Evolutionary conservation across 2,797 vertebrate genomes (phyloP), one percentile per base, ranked within the genome.

Genomic region (Phataginus tricuspis): DNA sequence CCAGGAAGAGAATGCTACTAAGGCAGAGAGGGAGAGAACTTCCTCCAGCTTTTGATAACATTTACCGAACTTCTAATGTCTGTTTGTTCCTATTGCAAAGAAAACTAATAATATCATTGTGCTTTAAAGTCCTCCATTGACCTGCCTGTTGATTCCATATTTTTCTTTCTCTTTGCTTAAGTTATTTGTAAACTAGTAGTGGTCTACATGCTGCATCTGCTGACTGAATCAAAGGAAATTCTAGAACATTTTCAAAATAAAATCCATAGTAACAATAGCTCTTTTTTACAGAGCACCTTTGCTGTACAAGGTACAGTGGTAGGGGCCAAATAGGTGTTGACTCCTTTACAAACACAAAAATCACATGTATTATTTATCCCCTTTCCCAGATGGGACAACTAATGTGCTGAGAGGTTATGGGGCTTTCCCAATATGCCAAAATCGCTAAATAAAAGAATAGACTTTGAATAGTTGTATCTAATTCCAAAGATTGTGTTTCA

Each of bases 181-280:
- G 5, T 18, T 86, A 93, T 63, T 82, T 80, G 7, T 74, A 87
- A 91, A 74, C 10, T 42, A 16, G 34, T 84, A 14, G 11, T 5
- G 53, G 8, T 94, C 61, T 92, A 87, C 4, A 90, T 7, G 86
- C 5, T 69, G 11, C 31, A 91, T 68, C 72, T 84, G 49, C 27
- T 83, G 18, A 80, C 18, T 63, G 27, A 72, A 51, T 51, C 37
- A 89, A 91, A 95, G 23, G 89, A 94, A 95, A 79, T 89, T 53
- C 66, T 69, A 78, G 10, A 93, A 74, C 39, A 31, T 88, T 94
- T 83, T 86, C 23, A 45, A 92, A 95, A 94, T 66, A 87, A 94
- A 90, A 82, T 15, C 19, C 86, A 45, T 25, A 90, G 4, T 51
- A 85, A 90, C 19, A 14, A 87, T 31, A 94, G 15, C 23, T 39